phyloP scores from a whole-genome alignment of 2,888 invertebrate species.

The Tridacna crocea region DNA sequence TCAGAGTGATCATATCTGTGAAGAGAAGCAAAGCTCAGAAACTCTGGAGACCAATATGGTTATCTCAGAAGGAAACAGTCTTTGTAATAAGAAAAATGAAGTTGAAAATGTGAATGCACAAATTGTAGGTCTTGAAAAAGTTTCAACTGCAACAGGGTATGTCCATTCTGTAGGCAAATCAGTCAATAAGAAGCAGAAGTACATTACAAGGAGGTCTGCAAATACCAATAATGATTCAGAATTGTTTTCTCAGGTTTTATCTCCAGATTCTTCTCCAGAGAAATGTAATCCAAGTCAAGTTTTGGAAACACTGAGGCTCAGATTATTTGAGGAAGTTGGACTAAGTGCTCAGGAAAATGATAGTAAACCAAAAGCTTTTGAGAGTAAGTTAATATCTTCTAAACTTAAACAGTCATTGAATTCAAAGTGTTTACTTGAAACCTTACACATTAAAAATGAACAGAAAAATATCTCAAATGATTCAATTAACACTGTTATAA shows the following conservation, averaged over 20 bases:
- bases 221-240: not conserved
- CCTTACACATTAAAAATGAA: not conserved
- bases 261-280: conserved; percentile 31
- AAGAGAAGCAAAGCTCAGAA: too few species aligned
- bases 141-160: conserved; percentile 27
- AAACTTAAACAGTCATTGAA: conserved; percentile 30
- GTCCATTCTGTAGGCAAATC: conserved; percentile 58
- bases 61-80: too few species aligned
- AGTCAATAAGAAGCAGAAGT: conserved; percentile 43
- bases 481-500: too few species aligned
- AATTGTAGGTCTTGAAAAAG: not conserved
- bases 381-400: conserved; percentile 54
- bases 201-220: not conserved
- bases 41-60: too few species aligned
- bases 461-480: not conserved
- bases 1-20: too few species aligned
- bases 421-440: not conserved
- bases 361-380: conserved; percentile 48
- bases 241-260: not conserved
- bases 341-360: conserved; percentile 39
- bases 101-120: not conserved
- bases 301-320: conserved; percentile 48
- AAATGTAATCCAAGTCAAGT: conserved; percentile 40
- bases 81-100: not conserved
- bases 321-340: conserved; percentile 57